These are phyloP conservation scores for Gandaritis pyraliata DNA, from an alignment of 2,888 invertebrate species.

Conservation along the genomic window DNA sequence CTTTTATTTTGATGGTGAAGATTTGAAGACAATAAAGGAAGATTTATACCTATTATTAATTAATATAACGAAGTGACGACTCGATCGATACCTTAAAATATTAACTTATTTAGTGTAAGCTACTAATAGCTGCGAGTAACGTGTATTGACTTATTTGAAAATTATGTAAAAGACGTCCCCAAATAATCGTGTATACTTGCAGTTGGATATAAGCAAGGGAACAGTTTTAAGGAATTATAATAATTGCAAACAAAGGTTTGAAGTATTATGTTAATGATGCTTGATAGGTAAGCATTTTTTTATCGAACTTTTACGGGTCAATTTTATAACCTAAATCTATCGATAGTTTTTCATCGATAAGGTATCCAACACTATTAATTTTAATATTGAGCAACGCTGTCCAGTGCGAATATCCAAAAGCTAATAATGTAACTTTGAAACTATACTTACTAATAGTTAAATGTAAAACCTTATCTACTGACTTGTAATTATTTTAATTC, in stretches of 20 bases:
- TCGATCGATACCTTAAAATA: slow-evolving; percentile 77
- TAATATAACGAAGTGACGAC: slow-evolving; percentile 74
- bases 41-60: slow-evolving; percentile 80
- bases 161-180: slow-evolving; percentile 54
- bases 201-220: slow-evolving; percentile 50
- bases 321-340: slow-evolving; percentile 24
- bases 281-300: slow-evolving; percentile 13
- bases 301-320: slow-evolving; percentile 27
- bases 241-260: slow-evolving; percentile 14
- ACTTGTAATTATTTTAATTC: slow-evolving; percentile 28
- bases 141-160: slow-evolving; percentile 58
- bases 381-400: slow-evolving; percentile 12
- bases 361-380: slow-evolving; percentile 31
- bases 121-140: slow-evolving; percentile 57
- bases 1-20: slow-evolving; percentile 75
- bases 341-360: slow-evolving; percentile 34
- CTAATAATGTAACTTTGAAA: slow-evolving; percentile 28
- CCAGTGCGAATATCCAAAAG: slow-evolving; percentile 39
- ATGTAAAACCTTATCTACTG: slow-evolving; percentile 16
- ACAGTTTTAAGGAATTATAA: slow-evolving; percentile 24
- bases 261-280: slow-evolving; percentile 5
- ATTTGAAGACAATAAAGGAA: slow-evolving; percentile 83
- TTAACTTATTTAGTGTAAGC: slow-evolving; percentile 74
- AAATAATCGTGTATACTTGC: slow-evolving; percentile 48
- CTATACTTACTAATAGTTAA: slow-evolving; percentile 16